phyloP scores from a whole-genome alignment of 1,140 invertebrate species.

The Drosophila lacertosa region DNA sequence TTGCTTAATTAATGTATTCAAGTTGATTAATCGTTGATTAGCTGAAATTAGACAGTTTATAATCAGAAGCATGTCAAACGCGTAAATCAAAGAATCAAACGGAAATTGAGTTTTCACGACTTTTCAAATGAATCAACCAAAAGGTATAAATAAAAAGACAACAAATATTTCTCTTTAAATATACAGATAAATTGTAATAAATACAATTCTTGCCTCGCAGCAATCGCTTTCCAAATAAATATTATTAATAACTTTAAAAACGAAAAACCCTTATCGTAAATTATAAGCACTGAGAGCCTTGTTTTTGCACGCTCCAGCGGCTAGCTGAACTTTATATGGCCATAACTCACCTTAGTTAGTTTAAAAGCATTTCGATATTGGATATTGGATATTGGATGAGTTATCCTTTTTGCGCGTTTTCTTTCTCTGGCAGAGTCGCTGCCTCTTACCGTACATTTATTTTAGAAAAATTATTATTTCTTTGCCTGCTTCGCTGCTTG shows the following conservation, averaged over 20 bases:
- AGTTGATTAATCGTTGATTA: constrained; percentile 25
- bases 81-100: no score
- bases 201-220: not conserved
- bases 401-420: constrained; percentile 62
- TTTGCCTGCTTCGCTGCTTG: constrained; percentile 40
- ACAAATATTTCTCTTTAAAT: no score
- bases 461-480: constrained; percentile 60
- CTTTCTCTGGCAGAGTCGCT: constrained; percentile 54
- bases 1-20: constrained; percentile 24
- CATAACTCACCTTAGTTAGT: constrained; percentile 52
- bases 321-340: not conserved
- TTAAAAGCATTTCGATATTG: constrained; percentile 51
- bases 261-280: not conserved
- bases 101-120: no score
- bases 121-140: not conserved
- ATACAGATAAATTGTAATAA: not conserved
- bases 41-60: constrained; percentile 17
- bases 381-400: constrained; percentile 44
- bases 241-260: not conserved
- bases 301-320: constrained; percentile 8
- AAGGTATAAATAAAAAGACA: no score
- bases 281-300: not conserved
- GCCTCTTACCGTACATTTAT: constrained; percentile 65
- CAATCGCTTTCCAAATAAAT: not conserved
- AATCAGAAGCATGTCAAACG: constrained; percentile 11